Evolutionary conservation across 2,888 invertebrate species (phyloP).

Genomic region (Lymantria monacha): DNA sequence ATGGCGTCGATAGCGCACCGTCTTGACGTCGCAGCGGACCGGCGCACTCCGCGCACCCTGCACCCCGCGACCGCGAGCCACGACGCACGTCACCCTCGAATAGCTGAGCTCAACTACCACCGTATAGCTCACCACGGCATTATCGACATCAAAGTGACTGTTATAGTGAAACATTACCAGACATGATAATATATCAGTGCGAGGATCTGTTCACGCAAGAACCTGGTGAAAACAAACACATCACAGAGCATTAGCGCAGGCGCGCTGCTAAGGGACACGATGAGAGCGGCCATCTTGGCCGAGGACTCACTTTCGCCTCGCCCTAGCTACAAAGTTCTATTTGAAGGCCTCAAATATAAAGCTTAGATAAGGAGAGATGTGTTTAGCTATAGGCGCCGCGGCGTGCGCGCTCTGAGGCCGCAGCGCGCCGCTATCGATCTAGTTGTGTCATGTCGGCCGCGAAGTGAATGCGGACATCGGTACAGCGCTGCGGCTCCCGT

Average conservation of each 20-base stretch:
- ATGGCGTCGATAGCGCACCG: slow-evolving; percentile 46
- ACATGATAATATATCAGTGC: slow-evolving; percentile 36
- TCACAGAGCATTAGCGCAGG: slow-evolving; percentile 72
- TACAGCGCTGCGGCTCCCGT: slow-evolving; percentile 65
- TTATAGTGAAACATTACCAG: slow-evolving; percentile 40
- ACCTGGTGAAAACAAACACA: slow-evolving; percentile 77
- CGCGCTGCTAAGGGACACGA: slow-evolving; percentile 72
- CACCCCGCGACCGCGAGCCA: slow-evolving; percentile 45
- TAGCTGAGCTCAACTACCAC: slow-evolving; percentile 37
- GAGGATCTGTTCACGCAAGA: slow-evolving; percentile 36
- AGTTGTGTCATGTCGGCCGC: slow-evolving; percentile 73
- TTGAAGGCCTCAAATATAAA: slow-evolving; percentile 46
- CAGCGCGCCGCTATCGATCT: slow-evolving; percentile 77
- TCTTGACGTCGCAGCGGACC: slow-evolving; percentile 48
- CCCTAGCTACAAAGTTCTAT: slow-evolving; percentile 71
- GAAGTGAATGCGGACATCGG: slow-evolving; percentile 80
- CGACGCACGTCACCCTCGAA: slow-evolving; percentile 48
- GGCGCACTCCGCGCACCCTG: slow-evolving; percentile 25
- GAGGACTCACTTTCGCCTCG: slow-evolving; percentile 79
- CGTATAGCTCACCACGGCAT: slow-evolving; percentile 47
- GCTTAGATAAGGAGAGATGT: slow-evolving; percentile 51
- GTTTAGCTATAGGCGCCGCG: slow-evolving; percentile 57
- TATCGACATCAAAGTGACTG: slow-evolving; percentile 46
- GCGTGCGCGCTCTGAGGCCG: slow-evolving; percentile 69
- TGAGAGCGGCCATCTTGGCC: slow-evolving; percentile 78